phyloP scores from a whole-genome alignment of 2,888 invertebrate genomes.

The Portevinia maculata region DNA sequence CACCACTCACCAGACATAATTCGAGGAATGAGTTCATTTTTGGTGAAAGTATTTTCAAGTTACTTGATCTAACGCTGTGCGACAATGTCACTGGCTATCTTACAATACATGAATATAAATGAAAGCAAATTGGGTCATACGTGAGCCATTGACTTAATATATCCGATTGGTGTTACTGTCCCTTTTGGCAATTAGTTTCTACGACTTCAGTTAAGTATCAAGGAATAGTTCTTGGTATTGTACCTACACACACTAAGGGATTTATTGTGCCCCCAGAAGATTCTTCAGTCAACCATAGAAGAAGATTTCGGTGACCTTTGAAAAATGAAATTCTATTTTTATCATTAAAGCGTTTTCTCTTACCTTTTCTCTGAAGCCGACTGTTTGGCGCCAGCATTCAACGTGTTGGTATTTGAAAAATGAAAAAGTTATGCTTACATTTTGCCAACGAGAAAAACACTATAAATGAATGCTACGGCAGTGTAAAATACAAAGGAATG shows the following conservation, averaged over 20 bases:
- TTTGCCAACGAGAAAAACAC: neutral
- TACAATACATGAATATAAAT: constrained; percentile 60
- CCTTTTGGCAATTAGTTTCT: constrained; percentile 53
- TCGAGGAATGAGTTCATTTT: constrained; percentile 30
- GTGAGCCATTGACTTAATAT: constrained; percentile 63
- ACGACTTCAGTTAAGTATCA: constrained; percentile 10
- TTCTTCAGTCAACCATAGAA: neutral
- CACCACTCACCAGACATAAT: constrained; percentile 12
- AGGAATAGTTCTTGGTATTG: constrained; percentile 1
- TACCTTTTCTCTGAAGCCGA: constrained; percentile 49
- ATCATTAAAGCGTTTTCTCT: constrained; percentile 17
- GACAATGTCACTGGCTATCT: constrained; percentile 19
- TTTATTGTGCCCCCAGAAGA: neutral
- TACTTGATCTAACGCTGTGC: constrained; percentile 31
- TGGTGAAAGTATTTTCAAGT: constrained; percentile 25
- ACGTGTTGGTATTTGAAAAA: constrained; percentile 53
- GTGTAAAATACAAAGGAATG: neutral
- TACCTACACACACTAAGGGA: neutral
- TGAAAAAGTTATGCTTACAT: neutral
- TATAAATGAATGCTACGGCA: neutral
- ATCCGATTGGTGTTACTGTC: constrained; percentile 51
- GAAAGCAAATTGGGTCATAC: constrained; percentile 65
- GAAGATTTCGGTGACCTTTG: constrained; percentile 1
- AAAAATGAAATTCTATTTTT: constrained; percentile 11
- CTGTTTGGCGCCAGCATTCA: constrained; percentile 47